Percentiles rank a stretch among this genome's conserved stretches.
These are phyloP conservation scores for Enteromius fasciolatus DNA, from an alignment of 2,797 vertebrate genomes.

Conservation along the genomic window DNA sequence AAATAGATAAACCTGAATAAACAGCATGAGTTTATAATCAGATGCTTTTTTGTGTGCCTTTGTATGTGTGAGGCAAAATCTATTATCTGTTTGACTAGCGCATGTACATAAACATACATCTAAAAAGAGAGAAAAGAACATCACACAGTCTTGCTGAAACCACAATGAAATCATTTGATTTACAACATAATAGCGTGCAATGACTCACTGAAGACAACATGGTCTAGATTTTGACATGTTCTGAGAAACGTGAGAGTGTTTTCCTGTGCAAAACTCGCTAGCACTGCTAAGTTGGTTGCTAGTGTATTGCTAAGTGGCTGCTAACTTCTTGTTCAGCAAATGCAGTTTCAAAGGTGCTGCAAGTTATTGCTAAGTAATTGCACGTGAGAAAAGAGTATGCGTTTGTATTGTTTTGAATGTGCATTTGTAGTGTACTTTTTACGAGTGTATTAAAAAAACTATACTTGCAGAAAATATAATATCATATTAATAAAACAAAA, in stretches of 20 bases:
- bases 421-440: background rate
- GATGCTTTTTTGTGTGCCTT: background rate
- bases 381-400: background rate
- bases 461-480: background rate
- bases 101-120: background rate
- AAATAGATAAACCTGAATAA: slow-evolving; percentile 38
- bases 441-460: background rate
- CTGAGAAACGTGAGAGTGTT: background rate
- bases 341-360: too few relatives aligned
- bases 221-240: background rate
- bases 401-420: background rate
- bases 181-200: slow-evolving; percentile 10
- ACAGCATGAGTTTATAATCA: slow-evolving; percentile 11
- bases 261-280: background rate
- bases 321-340: background rate
- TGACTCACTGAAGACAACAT: slow-evolving; percentile 43
- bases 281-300: background rate
- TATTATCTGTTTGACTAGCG: background rate
- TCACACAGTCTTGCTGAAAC: slow-evolving; percentile 7
- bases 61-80: background rate
- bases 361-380: background rate
- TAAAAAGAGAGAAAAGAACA: slow-evolving; percentile 3
- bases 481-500: background rate
- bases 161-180: slow-evolving; percentile 28
- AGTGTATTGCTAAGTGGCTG: background rate